A percentile compares a stretch with the other conserved stretches of the same genome.
Conservation (phyloP, 2,113 vertebrate species). For the Campylomormyrus numenius region DNA sequence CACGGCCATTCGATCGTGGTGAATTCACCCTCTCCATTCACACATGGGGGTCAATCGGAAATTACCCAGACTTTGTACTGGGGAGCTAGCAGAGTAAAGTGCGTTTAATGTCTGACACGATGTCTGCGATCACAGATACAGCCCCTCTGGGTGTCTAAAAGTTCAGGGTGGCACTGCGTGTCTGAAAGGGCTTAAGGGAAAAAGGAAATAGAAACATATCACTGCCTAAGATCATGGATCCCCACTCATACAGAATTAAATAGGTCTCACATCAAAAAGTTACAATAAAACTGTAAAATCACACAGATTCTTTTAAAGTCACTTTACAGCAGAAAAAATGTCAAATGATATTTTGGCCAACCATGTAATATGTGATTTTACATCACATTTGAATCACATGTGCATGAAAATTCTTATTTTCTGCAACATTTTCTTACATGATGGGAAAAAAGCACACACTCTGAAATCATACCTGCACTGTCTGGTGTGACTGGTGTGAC, state of each 20-base stretch:
- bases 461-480: not conserved
- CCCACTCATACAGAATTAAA: not conserved
- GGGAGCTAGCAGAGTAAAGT: not conserved
- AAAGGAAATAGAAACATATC: not conserved
- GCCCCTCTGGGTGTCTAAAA: not conserved
- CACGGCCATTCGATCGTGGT: not conserved
- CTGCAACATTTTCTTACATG: not conserved
- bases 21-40: not conserved
- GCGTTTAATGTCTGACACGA: not conserved
- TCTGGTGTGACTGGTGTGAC: not conserved
- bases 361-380: not conserved
- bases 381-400: too few species aligned
- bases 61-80: not conserved
- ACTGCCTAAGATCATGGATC: not conserved
- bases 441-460: not conserved
- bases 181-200: not conserved
- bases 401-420: not conserved
- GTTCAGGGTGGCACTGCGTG: not conserved
- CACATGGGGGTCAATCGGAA: not conserved
- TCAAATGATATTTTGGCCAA: not conserved
- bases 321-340: not conserved
- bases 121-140: not conserved
- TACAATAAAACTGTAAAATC: not conserved
- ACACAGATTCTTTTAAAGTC: not conserved
- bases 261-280: constrained; percentile 10